Conservation (phyloP, 2,113 vertebrate species). For the Entomyzon cyanotis region DNA sequence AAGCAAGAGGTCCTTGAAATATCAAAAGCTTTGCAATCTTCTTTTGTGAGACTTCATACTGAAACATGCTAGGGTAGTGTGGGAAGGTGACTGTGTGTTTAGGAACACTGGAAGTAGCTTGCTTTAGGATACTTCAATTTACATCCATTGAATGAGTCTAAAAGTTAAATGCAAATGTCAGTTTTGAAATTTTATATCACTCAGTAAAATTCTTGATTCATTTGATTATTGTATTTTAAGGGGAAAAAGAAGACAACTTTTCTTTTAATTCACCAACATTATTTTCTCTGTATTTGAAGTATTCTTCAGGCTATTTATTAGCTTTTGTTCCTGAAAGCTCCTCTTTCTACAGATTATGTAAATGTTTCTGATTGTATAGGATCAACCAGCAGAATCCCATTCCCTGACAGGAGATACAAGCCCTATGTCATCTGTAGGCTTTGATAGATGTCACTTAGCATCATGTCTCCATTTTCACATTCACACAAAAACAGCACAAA, state of each 20-base stretch:
- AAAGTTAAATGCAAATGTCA: background rate
- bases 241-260: background rate
- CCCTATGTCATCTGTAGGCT: background rate
- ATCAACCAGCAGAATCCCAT: background rate
- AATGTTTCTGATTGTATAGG: background rate
- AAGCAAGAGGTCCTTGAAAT: background rate
- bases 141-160: background rate
- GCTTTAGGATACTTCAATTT: background rate
- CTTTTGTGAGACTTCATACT: background rate
- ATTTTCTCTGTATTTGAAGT: background rate
- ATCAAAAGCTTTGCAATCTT: background rate
- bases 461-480: background rate
- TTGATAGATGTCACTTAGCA: slow-evolving; percentile 27
- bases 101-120: background rate
- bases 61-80: background rate
- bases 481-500: background rate
- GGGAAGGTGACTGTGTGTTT: background rate
- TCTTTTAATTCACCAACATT: background rate
- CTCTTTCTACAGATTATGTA: background rate
- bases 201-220: background rate
- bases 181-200: background rate
- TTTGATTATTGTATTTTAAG: background rate
- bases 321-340: background rate
- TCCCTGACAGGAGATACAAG: background rate
- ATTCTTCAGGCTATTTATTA: background rate